These are phyloP conservation scores for Helogale parvula DNA, from an alignment of 2,113 vertebrate species.

Conservation along the genomic window DNA sequence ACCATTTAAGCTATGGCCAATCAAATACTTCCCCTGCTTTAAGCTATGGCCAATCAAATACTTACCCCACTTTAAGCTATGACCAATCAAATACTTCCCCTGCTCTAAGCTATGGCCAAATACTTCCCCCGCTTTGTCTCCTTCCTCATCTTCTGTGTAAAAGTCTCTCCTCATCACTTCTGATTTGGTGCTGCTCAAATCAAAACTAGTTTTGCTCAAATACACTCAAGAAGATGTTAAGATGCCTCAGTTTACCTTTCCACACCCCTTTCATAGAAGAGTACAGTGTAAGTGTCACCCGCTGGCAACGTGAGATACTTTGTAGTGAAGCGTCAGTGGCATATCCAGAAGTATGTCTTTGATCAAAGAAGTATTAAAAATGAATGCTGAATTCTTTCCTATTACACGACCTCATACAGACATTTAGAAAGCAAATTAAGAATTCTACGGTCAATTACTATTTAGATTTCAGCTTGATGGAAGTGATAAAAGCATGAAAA, in stretches of 20 bases:
- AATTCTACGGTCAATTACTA: background rate
- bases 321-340: slow-evolving; percentile 80
- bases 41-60: no score
- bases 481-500: slow-evolving; percentile 36
- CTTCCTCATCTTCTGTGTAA: background rate
- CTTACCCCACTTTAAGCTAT: no score
- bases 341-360: slow-evolving; percentile 78
- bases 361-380: slow-evolving; percentile 74
- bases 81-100: background rate
- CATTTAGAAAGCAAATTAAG: slow-evolving; percentile 54
- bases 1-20: background rate
- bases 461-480: slow-evolving; percentile 38
- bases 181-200: background rate
- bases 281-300: slow-evolving; percentile 69
- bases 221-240: background rate
- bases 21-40: no score
- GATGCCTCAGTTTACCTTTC: background rate
- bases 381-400: slow-evolving; percentile 60
- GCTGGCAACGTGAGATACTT: slow-evolving; percentile 75
- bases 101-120: background rate
- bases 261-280: slow-evolving; percentile 76
- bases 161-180: background rate
- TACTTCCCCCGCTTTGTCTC: background rate
- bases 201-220: background rate
- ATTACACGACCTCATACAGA: background rate